Conservation (phyloP, 2,888 invertebrate genomes). For the Mongoloraphidia duomilia region DNA sequence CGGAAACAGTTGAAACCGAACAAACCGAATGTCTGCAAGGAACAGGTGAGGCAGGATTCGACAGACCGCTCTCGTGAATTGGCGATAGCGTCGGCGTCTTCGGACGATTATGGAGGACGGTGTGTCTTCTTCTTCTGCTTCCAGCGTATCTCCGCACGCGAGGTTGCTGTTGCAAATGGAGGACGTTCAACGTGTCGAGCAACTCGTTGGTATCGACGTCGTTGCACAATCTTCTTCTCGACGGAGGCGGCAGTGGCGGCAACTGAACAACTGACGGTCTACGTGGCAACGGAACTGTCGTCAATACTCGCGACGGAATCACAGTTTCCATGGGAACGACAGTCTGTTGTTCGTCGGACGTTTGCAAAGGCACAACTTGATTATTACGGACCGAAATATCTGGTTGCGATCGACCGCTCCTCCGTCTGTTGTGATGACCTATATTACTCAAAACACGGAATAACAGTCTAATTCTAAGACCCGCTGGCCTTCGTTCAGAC, state of each 20-base stretch:
- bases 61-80: conserved; percentile 54
- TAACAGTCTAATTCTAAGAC: conserved; percentile 22
- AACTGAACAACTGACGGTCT: conserved; percentile 14
- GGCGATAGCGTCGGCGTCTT: conserved; percentile 46
- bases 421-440: conserved; percentile 12
- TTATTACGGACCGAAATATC: conserved; percentile 22
- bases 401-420: conserved; percentile 7
- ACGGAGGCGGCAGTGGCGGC: conserved; percentile 25
- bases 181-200: conserved; percentile 25
- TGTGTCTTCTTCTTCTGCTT: conserved; percentile 18
- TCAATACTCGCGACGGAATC: conserved; percentile 6
- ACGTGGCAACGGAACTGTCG: conserved; percentile 29
- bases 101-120: conserved; percentile 25
- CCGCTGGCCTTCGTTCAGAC: conserved; percentile 8
- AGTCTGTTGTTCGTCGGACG: conserved; percentile 4
- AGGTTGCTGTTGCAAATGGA: conserved; percentile 17
- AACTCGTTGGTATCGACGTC: conserved; percentile 29
- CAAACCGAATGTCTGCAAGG: conserved; percentile 4
- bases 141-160: conserved; percentile 8
- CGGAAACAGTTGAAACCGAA: too few relatives aligned
- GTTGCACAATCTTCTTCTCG: conserved; percentile 26
- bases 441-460: conserved; percentile 26
- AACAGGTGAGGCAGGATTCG: conserved; percentile 49
- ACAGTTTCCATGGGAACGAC: neutral
- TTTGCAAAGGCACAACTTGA: conserved; percentile 26